phyloP scores from a whole-genome alignment of 2,888 invertebrate genomes.

The Noctuana brunneofusca region DNA sequence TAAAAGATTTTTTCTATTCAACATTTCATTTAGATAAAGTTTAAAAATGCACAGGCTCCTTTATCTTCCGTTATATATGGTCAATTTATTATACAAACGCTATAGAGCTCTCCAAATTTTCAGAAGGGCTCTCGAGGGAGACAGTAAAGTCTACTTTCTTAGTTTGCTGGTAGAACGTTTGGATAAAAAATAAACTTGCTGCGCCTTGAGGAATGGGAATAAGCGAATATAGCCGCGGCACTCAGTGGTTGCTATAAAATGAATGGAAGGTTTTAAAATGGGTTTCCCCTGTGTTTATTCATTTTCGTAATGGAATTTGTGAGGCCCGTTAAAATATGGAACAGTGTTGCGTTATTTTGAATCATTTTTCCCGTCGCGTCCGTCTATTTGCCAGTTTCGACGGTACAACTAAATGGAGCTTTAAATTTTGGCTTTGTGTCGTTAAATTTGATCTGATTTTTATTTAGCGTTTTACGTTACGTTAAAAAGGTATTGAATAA shows the following conservation, averaged over 20 bases:
- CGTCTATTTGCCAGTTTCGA: constrained; percentile 10
- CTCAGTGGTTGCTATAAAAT: constrained; percentile 43
- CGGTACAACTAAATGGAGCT: constrained; percentile 22
- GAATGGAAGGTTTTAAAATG: constrained; percentile 48
- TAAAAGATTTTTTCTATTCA: too few species aligned
- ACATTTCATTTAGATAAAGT: neutral
- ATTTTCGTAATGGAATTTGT: constrained; percentile 59
- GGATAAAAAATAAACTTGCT: constrained; percentile 18
- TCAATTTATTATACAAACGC: constrained; percentile 16
- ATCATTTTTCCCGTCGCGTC: constrained; percentile 31
- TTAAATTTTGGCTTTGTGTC: constrained; percentile 21
- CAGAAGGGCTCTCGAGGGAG: constrained; percentile 17
- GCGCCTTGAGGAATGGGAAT: constrained; percentile 45
- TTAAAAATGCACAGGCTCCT: neutral
- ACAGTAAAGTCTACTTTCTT: constrained; percentile 23
- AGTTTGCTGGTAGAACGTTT: constrained; percentile 6
- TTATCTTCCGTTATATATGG: constrained; percentile 5
- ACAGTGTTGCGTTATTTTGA: constrained; percentile 42
- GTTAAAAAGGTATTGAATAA: neutral
- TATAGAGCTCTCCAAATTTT: constrained; percentile 31
- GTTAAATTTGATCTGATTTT: neutral
- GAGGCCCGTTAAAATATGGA: constrained; percentile 47
- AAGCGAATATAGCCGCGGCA: constrained; percentile 42
- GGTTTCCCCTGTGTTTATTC: constrained; percentile 51
- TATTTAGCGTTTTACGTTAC: neutral